These are phyloP conservation scores for Neodiprion pinetum DNA, from an alignment of 1,140 invertebrate species.

Conservation along the genomic window DNA sequence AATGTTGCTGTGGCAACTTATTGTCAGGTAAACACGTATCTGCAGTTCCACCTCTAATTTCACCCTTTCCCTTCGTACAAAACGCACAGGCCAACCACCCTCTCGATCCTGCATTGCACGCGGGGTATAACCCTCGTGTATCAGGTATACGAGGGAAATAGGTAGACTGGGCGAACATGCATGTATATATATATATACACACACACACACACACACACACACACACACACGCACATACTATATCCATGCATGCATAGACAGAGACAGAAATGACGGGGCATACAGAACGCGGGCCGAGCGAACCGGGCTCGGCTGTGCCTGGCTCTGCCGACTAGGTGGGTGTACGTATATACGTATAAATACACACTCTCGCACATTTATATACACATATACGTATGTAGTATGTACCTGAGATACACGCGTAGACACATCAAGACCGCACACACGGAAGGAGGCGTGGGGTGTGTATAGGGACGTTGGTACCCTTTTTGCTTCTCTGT, in stretches of 20 bases:
- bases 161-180: not conserved
- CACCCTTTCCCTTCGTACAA: no score
- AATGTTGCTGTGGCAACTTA: no score
- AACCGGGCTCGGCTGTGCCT: not conserved
- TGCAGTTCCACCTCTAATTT: no score
- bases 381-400: not conserved
- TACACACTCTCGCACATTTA: not conserved
- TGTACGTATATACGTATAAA: no score
- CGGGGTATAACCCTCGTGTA: no score
- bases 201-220: not conserved
- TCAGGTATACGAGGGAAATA: no score
- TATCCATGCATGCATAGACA: not conserved
- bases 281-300: conserved; percentile 4
- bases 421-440: no score
- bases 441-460: not conserved
- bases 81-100: no score
- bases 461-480: not conserved
- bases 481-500: conserved; percentile 47
- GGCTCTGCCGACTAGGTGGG: not conserved
- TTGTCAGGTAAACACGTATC: no score
- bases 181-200: not conserved
- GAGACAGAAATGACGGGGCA: not conserved
- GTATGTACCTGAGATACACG: not conserved
- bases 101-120: no score
- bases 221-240: not conserved